These are phyloP conservation scores for Megaleporinus macrocephalus DNA, from an alignment of 2,113 vertebrate genomes.

Conservation along the genomic window DNA sequence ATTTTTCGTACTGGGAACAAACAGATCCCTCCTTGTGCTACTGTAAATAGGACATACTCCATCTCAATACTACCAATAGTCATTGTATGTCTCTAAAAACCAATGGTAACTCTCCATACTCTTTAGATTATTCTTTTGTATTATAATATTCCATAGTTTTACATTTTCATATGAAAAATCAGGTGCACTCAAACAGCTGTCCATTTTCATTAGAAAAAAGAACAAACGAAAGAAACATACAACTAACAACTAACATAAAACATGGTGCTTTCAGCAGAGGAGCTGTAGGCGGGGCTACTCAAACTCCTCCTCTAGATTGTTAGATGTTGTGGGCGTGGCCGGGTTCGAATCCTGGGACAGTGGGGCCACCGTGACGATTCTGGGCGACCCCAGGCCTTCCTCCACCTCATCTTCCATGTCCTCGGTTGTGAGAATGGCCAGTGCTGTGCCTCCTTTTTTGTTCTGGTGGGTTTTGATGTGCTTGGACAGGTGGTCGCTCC, in stretches of 20 bases:
- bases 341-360: constrained; percentile 97
- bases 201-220: constrained; percentile 62
- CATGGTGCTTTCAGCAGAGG: constrained; percentile 44
- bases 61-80: constrained; percentile 53
- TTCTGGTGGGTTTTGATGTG: constrained; percentile 99
- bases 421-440: constrained; percentile 97
- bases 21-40: constrained; percentile 71
- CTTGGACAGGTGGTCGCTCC: constrained; percentile 98
- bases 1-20: constrained; percentile 52
- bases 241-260: constrained; percentile 45
- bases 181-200: constrained; percentile 68
- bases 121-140: constrained; percentile 62
- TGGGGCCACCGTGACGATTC: constrained; percentile 94
- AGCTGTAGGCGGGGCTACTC: constrained; percentile 71
- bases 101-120: constrained; percentile 68
- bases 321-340: constrained; percentile 92
- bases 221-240: constrained; percentile 37
- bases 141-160: constrained; percentile 63
- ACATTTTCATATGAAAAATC: constrained; percentile 65
- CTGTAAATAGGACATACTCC: constrained; percentile 59
- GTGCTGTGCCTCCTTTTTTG: constrained; percentile 93
- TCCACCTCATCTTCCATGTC: constrained; percentile 89
- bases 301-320: constrained; percentile 89
- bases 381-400: constrained; percentile 90
- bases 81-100: constrained; percentile 62